Percentiles rank a stretch among this genome's conserved stretches.
Conservation (phyloP, 2,888 invertebrate genomes). For the Fabriciana adippe region DNA sequence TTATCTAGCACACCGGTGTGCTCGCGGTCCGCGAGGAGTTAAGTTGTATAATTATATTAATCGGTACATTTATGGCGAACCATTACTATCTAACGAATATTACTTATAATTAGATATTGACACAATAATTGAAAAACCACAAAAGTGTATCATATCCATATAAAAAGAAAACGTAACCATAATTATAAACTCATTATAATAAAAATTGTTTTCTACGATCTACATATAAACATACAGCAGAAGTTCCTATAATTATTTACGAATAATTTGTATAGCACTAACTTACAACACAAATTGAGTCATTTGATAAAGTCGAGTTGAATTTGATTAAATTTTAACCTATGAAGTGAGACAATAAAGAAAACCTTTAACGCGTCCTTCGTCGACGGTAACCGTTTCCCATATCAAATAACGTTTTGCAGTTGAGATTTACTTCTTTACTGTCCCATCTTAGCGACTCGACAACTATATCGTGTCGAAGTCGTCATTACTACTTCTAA, state of each 20-base stretch:
- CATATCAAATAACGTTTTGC: not conserved
- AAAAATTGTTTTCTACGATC: constrained; percentile 52
- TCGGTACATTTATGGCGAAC: constrained; percentile 65
- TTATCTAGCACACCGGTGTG: no score
- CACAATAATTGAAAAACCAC: constrained; percentile 72
- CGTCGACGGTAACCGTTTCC: not conserved
- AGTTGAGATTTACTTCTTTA: constrained; percentile 43
- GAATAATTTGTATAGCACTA: constrained; percentile 62
- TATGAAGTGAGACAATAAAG: constrained; percentile 53
- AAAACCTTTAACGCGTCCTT: constrained; percentile 28
- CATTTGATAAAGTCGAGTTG: constrained; percentile 34
- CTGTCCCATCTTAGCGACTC: constrained; percentile 44
- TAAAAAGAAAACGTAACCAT: constrained; percentile 53
- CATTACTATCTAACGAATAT: constrained; percentile 64
- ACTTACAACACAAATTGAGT: constrained; percentile 44
- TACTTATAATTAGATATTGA: constrained; percentile 69
- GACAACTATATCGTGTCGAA: constrained; percentile 31
- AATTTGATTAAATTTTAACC: constrained; percentile 35
- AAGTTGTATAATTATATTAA: constrained; percentile 50
- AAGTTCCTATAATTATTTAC: constrained; percentile 60
- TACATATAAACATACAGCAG: constrained; percentile 55
- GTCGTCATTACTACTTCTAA: constrained; percentile 23
- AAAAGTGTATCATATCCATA: constrained; percentile 48
- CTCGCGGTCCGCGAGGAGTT: no score
- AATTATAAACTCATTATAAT: constrained; percentile 50